These are phyloP conservation scores for Opisthocomus hoazin DNA, from an alignment of 2,113 vertebrate genomes.

Conservation along the genomic window DNA sequence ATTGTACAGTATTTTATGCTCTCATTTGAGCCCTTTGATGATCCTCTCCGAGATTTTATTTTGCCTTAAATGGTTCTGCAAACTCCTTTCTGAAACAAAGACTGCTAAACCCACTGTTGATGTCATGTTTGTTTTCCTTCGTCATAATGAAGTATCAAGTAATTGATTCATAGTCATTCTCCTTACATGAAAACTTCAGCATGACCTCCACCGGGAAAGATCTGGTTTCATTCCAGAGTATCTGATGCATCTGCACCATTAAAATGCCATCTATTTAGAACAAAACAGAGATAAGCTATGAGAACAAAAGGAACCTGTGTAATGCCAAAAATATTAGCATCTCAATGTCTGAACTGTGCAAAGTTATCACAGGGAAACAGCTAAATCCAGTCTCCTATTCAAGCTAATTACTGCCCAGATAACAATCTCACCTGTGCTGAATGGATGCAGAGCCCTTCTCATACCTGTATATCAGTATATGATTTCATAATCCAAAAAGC, in stretches of 20 bases:
- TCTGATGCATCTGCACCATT: slow-evolving; percentile 35
- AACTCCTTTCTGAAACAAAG: slow-evolving; percentile 30
- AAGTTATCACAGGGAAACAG: background rate
- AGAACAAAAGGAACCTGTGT: slow-evolving; percentile 15
- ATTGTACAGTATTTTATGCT: slow-evolving; percentile 57
- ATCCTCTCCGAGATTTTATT: slow-evolving; percentile 38
- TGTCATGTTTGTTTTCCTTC: slow-evolving; percentile 30
- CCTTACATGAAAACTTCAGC: background rate
- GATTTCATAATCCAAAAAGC: slow-evolving; percentile 26
- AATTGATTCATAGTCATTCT: slow-evolving; percentile 26
- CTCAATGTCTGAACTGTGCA: background rate
- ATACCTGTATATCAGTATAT: slow-evolving; percentile 41
- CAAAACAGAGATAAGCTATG: slow-evolving; percentile 1
- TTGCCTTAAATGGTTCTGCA: slow-evolving; percentile 49
- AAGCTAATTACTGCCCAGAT: background rate
- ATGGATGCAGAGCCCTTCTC: background rate
- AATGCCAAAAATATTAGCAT: background rate
- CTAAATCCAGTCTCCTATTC: background rate
- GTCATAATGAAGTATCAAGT: background rate
- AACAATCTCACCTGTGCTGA: slow-evolving; percentile 6
- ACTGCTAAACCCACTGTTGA: slow-evolving; percentile 19
- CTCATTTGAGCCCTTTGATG: slow-evolving; percentile 26
- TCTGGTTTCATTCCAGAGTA: slow-evolving; percentile 42
- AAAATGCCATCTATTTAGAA: slow-evolving; percentile 55
- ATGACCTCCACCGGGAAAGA: background rate